phyloP scores from a whole-genome alignment of 2,113 vertebrate species.

The Notothenia coriiceps region DNA sequence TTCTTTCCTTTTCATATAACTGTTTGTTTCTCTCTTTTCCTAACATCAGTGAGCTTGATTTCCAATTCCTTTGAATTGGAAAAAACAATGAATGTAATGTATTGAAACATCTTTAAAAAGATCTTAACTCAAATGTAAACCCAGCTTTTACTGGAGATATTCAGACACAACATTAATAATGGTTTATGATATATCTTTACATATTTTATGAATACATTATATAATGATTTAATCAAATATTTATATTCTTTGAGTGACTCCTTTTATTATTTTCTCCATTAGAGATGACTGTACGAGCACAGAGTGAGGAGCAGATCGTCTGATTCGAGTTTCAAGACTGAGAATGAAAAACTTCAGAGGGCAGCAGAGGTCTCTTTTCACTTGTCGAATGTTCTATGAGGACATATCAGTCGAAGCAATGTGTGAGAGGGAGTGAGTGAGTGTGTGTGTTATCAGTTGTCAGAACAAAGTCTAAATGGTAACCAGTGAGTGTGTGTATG shows the following conservation, averaged over 20 bases:
- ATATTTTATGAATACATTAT: no score
- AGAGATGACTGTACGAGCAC: constrained; percentile 14
- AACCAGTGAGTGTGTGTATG: constrained; percentile 11
- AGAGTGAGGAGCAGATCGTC: constrained; percentile 25
- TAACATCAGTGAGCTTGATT: no score
- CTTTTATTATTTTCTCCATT: constrained; percentile 4
- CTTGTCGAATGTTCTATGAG: not conserved
- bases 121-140: no score
- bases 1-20: no score
- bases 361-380: not conserved
- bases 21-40: no score
- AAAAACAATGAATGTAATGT: no score
- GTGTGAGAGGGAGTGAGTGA: not conserved
- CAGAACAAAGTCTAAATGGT: constrained; percentile 39
- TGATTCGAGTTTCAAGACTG: constrained; percentile 2
- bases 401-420: not conserved
- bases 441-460: constrained; percentile 20
- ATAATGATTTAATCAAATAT: no score
- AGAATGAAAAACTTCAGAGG: not conserved
- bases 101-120: no score
- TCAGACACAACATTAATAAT: no score
- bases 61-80: not conserved
- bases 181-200: no score
- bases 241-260: not conserved
- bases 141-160: no score